Conservation (phyloP, 2,888 invertebrate species). For the Eubasilissa splendida region DNA sequence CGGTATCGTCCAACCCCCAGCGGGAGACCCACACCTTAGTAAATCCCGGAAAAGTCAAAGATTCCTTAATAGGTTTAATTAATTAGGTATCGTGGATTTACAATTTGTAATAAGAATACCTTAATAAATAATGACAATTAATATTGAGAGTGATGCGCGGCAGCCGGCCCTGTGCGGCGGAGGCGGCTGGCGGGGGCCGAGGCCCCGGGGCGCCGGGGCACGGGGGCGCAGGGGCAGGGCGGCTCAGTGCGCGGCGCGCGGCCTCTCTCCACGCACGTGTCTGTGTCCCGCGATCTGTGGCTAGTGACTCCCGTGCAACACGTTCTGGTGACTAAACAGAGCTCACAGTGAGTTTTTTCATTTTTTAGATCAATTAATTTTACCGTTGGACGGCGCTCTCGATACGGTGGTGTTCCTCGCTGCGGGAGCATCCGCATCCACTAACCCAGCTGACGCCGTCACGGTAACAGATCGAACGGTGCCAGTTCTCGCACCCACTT, state of each 20-base stretch:
- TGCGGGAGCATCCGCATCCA: not conserved
- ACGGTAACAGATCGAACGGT: not conserved
- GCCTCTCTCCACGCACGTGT: slow-evolving; percentile 11
- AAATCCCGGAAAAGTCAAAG: too few species aligned
- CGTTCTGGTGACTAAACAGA: slow-evolving; percentile 18
- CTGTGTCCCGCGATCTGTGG: not conserved
- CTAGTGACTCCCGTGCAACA: slow-evolving; percentile 2
- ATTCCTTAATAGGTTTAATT: too few species aligned
- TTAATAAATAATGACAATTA: not conserved
- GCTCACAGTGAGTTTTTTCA: slow-evolving; percentile 26
- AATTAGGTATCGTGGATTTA: too few species aligned
- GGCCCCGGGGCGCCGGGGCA: slow-evolving; percentile 3
- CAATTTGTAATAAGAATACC: too few species aligned
- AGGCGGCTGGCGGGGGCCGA: not conserved
- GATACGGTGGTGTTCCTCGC: not conserved
- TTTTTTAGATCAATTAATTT: slow-evolving; percentile 32
- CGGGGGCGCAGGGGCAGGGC: not conserved
- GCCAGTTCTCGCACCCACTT: too few species aligned
- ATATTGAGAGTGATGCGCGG: not conserved
- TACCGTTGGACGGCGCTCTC: slow-evolving; percentile 25
- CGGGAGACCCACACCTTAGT: too few species aligned
- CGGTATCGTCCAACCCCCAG: too few species aligned
- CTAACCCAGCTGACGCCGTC: not conserved
- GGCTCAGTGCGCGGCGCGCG: slow-evolving; percentile 36
- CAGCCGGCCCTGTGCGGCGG: not conserved